phyloP scores from a whole-genome alignment of 2,113 vertebrate species.

The Gorsachius goisagi region DNA sequence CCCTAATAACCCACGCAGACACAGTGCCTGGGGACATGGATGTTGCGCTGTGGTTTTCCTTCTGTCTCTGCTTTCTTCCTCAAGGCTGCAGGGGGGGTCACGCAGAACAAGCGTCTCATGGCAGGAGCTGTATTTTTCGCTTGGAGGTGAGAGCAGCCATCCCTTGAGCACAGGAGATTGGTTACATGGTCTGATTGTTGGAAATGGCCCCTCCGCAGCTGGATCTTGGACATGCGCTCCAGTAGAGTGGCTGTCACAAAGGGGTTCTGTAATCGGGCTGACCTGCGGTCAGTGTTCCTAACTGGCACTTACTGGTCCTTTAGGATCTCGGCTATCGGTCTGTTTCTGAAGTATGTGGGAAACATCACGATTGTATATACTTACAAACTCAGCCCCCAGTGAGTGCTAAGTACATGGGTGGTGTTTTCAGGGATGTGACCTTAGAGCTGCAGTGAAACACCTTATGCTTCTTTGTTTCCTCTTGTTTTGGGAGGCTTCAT shows the following conservation, averaged over 20 bases:
- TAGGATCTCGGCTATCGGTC: rapidly evolving
- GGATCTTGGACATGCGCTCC: neutral
- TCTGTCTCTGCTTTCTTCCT: neutral
- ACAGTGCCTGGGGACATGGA: neutral
- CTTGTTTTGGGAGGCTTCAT: neutral
- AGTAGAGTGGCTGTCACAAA: neutral
- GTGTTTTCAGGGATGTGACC: rapidly evolving
- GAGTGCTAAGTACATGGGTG: neutral
- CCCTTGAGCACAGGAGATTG: neutral
- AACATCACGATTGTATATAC: neutral
- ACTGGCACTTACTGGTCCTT: neutral
- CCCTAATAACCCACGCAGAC: neutral
- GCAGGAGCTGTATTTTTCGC: neutral
- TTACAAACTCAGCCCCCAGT: neutral
- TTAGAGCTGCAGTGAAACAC: neutral
- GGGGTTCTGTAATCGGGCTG: neutral
- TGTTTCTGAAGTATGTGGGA: neutral
- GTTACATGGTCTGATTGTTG: neutral
- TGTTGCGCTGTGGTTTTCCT: neutral
- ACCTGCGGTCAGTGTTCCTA: neutral
- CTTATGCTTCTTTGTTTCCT: neutral
- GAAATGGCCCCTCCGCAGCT: neutral
- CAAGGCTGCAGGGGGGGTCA: neutral
- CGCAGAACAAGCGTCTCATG: neutral
- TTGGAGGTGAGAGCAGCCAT: neutral